These are phyloP conservation scores for Parasteatoda lunata DNA, from an alignment of 2,888 invertebrate species.

Conservation along the genomic window DNA sequence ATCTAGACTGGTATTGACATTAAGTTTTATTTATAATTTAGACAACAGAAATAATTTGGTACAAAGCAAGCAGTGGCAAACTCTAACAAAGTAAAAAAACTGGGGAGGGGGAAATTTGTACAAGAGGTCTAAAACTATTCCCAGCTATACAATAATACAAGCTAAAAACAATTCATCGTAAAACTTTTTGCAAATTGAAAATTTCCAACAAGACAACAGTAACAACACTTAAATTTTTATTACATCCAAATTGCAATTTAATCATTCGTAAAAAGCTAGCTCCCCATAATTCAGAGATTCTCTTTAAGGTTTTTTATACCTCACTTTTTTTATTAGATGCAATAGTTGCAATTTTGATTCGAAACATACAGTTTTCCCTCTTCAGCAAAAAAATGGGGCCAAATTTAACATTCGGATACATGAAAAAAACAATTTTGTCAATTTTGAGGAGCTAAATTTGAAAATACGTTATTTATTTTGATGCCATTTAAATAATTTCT, in stretches of 20 bases:
- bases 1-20: background rate
- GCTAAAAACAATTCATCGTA: constrained; percentile 35
- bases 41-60: constrained; percentile 38
- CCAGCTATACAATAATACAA: constrained; percentile 32
- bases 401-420: too few relatives aligned
- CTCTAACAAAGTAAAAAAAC: constrained; percentile 37
- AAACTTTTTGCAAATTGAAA: constrained; percentile 14
- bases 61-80: constrained; percentile 23
- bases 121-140: constrained; percentile 31
- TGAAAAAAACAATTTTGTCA: too few relatives aligned
- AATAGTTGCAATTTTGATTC: too few relatives aligned
- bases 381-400: too few relatives aligned
- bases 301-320: background rate
- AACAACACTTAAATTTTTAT: constrained; percentile 11
- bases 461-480: too few relatives aligned
- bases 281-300: background rate
- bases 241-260: background rate
- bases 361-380: too few relatives aligned
- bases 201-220: constrained; percentile 27
- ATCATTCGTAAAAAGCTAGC: too few relatives aligned
- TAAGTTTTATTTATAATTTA: constrained; percentile 42
- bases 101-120: constrained; percentile 26
- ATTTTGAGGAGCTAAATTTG: too few relatives aligned
- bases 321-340: background rate
- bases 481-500: too few relatives aligned